These are phyloP conservation scores for Acestrorhynchus altus DNA, from an alignment of 2,797 vertebrate species.

Conservation along the genomic window DNA sequence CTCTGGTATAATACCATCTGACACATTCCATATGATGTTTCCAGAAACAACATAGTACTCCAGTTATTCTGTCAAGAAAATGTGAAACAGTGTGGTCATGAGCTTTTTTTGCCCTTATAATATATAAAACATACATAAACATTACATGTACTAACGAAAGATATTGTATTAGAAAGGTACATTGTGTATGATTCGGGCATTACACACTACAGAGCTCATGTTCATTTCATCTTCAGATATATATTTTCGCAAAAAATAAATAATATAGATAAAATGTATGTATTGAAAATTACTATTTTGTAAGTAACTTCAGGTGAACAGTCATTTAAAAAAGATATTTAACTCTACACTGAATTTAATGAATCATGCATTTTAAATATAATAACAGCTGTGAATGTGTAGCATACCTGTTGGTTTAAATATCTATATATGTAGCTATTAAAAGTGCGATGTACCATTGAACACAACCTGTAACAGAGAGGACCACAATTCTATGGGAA, in stretches of 20 bases:
- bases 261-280: slow-evolving; percentile 67
- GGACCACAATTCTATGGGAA: slow-evolving; percentile 1
- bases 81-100: neutral
- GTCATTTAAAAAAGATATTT: slow-evolving; percentile 76
- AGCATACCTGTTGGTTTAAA: slow-evolving; percentile 64
- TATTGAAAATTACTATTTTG: slow-evolving; percentile 79
- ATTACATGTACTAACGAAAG: slow-evolving; percentile 14
- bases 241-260: slow-evolving; percentile 75
- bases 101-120: too few species aligned
- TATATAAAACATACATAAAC: too few species aligned
- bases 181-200: slow-evolving; percentile 29
- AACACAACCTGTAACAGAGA: slow-evolving; percentile 33
- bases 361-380: slow-evolving; percentile 66
- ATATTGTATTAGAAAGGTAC: slow-evolving; percentile 34
- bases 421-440: slow-evolving; percentile 53
- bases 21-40: neutral
- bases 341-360: slow-evolving; percentile 66
- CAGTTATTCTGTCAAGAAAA: neutral
- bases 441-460: slow-evolving; percentile 36
- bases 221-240: slow-evolving; percentile 64
- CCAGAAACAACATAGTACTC: slow-evolving; percentile 3
- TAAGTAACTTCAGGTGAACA: slow-evolving; percentile 75
- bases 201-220: slow-evolving; percentile 23
- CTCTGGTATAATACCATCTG: slow-evolving; percentile 70
- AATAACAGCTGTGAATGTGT: slow-evolving; percentile 70